Percentiles rank a stretch among this genome's conserved stretches.
phyloP scores from a whole-genome alignment of 2,888 invertebrate genomes.

The Coecobrya sp. region DNA sequence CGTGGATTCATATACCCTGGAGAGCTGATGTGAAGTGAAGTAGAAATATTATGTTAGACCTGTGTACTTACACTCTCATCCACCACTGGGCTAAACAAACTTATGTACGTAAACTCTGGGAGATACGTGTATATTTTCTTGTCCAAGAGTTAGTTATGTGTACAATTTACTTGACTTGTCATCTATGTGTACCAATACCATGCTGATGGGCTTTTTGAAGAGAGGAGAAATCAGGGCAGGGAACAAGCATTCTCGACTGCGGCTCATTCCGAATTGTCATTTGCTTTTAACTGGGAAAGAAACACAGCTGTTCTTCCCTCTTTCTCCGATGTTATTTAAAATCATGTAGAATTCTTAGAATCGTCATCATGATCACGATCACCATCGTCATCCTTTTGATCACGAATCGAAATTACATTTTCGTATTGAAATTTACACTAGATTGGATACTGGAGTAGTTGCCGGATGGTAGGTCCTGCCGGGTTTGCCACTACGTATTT shows the following conservation, averaged over 20 bases:
- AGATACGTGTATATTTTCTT: neutral
- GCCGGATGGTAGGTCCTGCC: neutral
- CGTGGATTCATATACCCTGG: slow-evolving; percentile 44
- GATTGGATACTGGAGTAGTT: slow-evolving; percentile 21
- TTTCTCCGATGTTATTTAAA: neutral
- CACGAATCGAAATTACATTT: slow-evolving; percentile 49
- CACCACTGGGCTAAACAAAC: neutral
- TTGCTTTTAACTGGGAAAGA: neutral
- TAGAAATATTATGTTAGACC: slow-evolving; percentile 44
- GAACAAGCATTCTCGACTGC: neutral
- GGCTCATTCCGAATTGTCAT: neutral
- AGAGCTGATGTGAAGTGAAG: slow-evolving; percentile 46
- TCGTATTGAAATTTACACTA: slow-evolving; percentile 20
- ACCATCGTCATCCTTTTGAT: neutral
- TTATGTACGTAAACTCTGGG: neutral
- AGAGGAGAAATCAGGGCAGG: neutral
- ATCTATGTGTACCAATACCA: neutral
- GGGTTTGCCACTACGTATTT: neutral
- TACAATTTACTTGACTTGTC: slow-evolving; percentile 48
- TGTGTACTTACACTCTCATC: neutral
- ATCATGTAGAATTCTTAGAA: slow-evolving; percentile 13
- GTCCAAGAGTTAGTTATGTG: neutral
- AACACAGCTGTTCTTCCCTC: neutral
- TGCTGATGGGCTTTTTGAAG: slow-evolving; percentile 7
- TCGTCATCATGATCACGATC: slow-evolving; percentile 37